phyloP scores from a whole-genome alignment of 2,797 vertebrate species.

The Tympanoctomys barrerae region DNA sequence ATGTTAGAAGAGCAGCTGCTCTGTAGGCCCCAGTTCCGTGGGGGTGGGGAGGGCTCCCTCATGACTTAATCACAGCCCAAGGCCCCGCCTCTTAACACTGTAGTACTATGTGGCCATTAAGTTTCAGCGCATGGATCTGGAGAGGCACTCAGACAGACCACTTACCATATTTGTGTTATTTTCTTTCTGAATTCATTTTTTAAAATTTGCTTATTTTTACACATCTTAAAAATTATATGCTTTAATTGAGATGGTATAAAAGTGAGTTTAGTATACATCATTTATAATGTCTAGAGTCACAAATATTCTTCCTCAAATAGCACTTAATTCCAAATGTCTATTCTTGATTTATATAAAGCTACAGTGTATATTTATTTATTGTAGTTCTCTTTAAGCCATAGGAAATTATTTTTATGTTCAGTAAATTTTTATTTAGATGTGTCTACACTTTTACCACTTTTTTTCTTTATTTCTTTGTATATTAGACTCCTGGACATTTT shows the following conservation, averaged over 20 bases:
- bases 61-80: background rate
- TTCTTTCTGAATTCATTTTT: background rate
- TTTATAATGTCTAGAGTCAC: background rate
- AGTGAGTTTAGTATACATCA: background rate
- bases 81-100: background rate
- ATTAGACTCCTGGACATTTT: background rate
- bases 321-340: background rate
- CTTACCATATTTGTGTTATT: background rate
- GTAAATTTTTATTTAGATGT: background rate
- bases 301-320: background rate
- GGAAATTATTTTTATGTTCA: background rate
- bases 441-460: background rate
- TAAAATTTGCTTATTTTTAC: background rate
- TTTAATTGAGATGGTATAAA: background rate
- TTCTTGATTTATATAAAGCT: background rate
- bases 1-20: background rate
- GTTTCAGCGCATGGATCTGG: background rate
- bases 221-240: background rate
- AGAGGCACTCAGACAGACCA: background rate
- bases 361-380: background rate
- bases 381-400: background rate
- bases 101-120: background rate
- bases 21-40: background rate
- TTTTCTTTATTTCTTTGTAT: background rate
- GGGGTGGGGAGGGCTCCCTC: background rate